Evolutionary conservation across 2,888 invertebrate genomes (phyloP).

Genomic region (Dyspetes luteomarginatus): DNA sequence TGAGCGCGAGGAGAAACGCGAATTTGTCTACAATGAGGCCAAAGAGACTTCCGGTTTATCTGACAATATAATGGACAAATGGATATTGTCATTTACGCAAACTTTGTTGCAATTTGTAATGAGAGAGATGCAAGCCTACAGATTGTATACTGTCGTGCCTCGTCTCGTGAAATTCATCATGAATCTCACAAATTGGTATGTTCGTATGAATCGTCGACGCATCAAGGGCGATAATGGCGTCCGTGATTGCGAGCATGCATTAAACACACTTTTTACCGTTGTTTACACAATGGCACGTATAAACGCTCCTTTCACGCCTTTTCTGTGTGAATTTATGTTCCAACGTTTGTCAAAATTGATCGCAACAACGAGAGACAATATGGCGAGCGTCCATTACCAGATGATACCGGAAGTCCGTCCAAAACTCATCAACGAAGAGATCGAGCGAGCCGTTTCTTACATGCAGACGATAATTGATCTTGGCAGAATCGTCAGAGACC

Average conservation of each 20-base stretch:
- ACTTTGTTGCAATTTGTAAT: conserved; percentile 94
- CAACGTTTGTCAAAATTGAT: conserved; percentile 91
- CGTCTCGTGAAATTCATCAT: conserved; percentile 97
- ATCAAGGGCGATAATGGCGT: conserved; percentile 95
- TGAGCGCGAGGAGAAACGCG: conserved; percentile 87
- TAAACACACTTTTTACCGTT: conserved; percentile 95
- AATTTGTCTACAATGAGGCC: conserved; percentile 81
- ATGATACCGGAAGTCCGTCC: conserved; percentile 92
- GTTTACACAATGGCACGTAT: conserved; percentile 94
- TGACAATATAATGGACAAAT: conserved; percentile 96
- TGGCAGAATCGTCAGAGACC: conserved; percentile 95
- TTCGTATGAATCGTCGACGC: conserved; percentile 97
- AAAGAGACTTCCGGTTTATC: conserved; percentile 70
- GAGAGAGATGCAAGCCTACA: conserved; percentile 97
- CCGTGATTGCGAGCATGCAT: conserved; percentile 92
- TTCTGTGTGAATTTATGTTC: conserved; percentile 97
- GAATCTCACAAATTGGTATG: conserved; percentile 99
- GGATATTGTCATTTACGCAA: conserved; percentile 99
- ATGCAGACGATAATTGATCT: conserved; percentile 99
- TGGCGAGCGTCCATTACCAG: conserved; percentile 95
- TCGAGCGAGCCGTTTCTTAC: conserved; percentile 94
- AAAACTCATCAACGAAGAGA: conserved; percentile 90
- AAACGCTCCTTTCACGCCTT: conserved; percentile 99
- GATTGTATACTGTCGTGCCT: conserved; percentile 97
- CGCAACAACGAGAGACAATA: conserved; percentile 83